Base-by-base conservation (phyloP, 2,113 vertebrate species). In the Reinhardtius hippoglossoides region DNA sequence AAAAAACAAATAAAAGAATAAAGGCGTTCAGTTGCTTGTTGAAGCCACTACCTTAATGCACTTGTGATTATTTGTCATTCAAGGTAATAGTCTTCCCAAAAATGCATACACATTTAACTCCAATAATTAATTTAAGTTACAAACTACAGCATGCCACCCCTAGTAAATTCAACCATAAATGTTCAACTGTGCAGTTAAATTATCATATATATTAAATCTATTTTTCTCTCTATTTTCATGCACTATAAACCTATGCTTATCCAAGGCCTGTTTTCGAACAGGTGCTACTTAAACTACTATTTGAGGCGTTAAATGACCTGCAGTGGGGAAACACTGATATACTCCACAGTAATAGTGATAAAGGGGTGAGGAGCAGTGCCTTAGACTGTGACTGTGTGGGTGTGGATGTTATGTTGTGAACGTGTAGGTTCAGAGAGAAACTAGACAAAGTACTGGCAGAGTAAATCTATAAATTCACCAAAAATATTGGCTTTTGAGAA, bases 291-390 rank as follows among this genome's bases (percentile, higher is more conserved):
- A n/a, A 56, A 50, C 50, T 20, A 3, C 18, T 69, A 71, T 63
- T 40, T 18, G 2, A 80, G 40, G 73, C 35, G 0, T 77, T 31
- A 15, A 70, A n/a, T 50, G 60, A 64, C n/a, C 48, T 14, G 7
- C 50, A 20, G 14, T 71, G 59, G 48, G 48, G 27, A 66, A 80
- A 35, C 54, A 27, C 68, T 42, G 52, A 74, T 69, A 50, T 63
- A 68, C 71, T 86, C 66, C 69, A 72, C 58, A 59, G 82, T 57
- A 10, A 20, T 37, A 66, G n/a, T 61, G 71, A 72, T 57, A 48
- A 71, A 82, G 44, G 66, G 56, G 70, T 78, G 74, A 87, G 82
- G 86, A 91, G 75, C 86, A 89, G 92, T 92, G 91, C 91, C 91
- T 92, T 92, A 92, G 88, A 89, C 86, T 90, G 84, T 87, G 83